These are phyloP conservation scores for Anguilla anguilla DNA, from an alignment of 2,797 vertebrate species.

Conservation along the genomic window DNA sequence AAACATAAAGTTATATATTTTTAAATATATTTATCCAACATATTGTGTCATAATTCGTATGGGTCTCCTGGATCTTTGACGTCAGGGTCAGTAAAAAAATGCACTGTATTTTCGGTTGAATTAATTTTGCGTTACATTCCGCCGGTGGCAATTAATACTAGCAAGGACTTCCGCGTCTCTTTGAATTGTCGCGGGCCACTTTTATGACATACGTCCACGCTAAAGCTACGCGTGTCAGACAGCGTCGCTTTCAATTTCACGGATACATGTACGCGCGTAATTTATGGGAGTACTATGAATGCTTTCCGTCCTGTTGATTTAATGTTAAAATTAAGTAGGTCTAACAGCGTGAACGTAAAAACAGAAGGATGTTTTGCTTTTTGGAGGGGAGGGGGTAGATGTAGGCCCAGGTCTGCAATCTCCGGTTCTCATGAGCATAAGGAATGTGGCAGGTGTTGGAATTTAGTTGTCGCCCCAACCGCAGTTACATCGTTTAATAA, in stretches of 20 bases:
- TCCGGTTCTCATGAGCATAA: not conserved
- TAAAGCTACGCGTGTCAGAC: not conserved
- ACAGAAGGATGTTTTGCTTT: not conserved
- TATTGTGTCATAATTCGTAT: no score
- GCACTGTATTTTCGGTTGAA: not conserved
- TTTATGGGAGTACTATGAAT: not conserved
- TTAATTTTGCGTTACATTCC: not conserved
- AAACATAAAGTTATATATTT: not conserved
- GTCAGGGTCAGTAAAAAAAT: no score
- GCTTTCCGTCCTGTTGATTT: not conserved
- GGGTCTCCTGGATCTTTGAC: no score
- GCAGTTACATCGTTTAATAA: not conserved
- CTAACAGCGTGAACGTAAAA: not conserved
- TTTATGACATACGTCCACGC: not conserved
- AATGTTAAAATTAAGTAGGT: not conserved
- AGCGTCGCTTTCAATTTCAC: not conserved
- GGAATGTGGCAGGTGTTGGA: not conserved
- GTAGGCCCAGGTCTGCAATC: not conserved
- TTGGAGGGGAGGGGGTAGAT: not conserved
- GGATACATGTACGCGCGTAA: not conserved
- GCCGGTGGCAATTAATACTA: not conserved
- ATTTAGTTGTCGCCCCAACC: not conserved
- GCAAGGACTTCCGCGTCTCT: not conserved
- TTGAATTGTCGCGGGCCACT: not conserved
- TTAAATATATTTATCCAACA: no score